phyloP scores from a whole-genome alignment of 2,113 vertebrate species.

The Motacilla alba region DNA sequence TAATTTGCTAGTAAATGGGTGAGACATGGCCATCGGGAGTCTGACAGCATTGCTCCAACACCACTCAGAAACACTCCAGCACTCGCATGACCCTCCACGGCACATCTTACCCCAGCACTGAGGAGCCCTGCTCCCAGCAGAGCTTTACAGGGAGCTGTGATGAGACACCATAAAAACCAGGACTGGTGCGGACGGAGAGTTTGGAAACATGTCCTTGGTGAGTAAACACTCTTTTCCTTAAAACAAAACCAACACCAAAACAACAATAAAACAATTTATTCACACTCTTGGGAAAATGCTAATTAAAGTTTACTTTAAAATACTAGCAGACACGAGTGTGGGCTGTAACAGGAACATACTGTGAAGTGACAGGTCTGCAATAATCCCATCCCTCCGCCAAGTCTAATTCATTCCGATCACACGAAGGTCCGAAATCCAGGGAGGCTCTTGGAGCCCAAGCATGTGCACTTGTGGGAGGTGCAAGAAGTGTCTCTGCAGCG shows the following conservation, averaged over 20 bases:
- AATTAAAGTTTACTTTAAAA: slow-evolving; percentile 62
- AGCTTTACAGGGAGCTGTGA: background rate
- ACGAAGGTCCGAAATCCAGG: slow-evolving; percentile 48
- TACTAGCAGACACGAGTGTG: slow-evolving; percentile 61
- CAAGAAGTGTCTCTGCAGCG: slow-evolving; percentile 14
- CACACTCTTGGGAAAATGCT: slow-evolving; percentile 41
- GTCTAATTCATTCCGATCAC: slow-evolving; percentile 29
- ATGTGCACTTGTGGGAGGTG: slow-evolving; percentile 60
- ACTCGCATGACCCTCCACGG: rapidly evolving
- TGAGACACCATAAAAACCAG: background rate
- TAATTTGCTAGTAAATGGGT: background rate
- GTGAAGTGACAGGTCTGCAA: slow-evolving; percentile 66
- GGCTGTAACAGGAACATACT: slow-evolving; percentile 65
- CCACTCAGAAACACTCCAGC: background rate
- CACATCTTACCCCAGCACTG: background rate
- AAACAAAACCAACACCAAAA: slow-evolving; percentile 47
- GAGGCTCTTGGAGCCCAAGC: slow-evolving; percentile 36
- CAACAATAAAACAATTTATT: slow-evolving; percentile 60
- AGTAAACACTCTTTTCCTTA: slow-evolving; percentile 24
- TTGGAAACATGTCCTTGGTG: slow-evolving; percentile 19
- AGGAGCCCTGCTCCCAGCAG: background rate
- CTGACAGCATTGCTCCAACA: background rate
- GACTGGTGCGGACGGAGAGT: background rate
- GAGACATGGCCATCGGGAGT: background rate
- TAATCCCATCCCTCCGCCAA: slow-evolving; percentile 52